Base-by-base conservation (phyloP, 30 jellyfish, hydroid and myxozoan genomes). In the Pelagia noctiluca region DNA sequence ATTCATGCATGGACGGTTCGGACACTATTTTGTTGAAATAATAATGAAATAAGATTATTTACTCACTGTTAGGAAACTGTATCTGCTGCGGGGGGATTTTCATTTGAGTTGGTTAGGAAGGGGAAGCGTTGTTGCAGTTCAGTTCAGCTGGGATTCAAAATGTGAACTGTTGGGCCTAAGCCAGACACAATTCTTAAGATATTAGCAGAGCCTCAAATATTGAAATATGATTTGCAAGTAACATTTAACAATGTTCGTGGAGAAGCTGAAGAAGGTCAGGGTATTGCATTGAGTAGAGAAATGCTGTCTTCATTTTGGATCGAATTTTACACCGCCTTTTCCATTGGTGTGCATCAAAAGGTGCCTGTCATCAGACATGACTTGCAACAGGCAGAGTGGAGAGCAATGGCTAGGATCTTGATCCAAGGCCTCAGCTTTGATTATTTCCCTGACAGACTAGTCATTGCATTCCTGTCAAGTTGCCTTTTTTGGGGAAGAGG, bases 231-330 rank as follows among this genome's bases (percentile, higher is more conserved):
- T 2, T n/a, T 52, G 4, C 5, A 52, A 2, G 12, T 52, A 24
- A 52, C 68, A 3, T 3, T 52, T 3, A n/a, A 10, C 22, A 30
- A 52, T 30, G 22, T 10, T n/a, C 16, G 25, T 10, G 83, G 83
- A 1, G 16, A 18, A 16, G 18, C 4, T 2, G 83, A 70, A 23
- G 67, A 37, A 70, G 83, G 83, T 26, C 8, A 35, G 18, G 83
- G 83, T 23, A 23, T 31, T 70, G 83, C 75, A 3, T 75, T 70
- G 13, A 46, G 31, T 10, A 70, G 83, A 70, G 83, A 70, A 31
- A 30, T 70, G 36, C 2, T 70, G 5, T 70, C 83, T 2, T 70
- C 67, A 3, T 70, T 70, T 34, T 70, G 49, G 49, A 7, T n/a
- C 12, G 83, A 70, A 19, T 30, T 70, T 34, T 70, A 70, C 25